Base-by-base conservation (phyloP, 2,888 invertebrate genomes). In the Leuctra nigra region DNA sequence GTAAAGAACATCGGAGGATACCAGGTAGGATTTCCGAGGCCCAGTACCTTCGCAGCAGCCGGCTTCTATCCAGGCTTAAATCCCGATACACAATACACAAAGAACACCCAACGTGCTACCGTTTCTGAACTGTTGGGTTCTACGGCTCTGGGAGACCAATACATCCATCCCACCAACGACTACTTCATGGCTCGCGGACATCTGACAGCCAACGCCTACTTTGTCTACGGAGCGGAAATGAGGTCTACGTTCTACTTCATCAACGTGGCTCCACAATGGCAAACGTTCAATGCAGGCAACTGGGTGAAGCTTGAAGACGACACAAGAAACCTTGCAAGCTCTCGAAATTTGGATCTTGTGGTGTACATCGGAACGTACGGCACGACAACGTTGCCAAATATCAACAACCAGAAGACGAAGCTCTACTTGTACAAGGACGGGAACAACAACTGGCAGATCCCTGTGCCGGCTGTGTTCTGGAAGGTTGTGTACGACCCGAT, bases 231-330 rank as follows among this genome's bases (percentile, higher is more conserved):
- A 0, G 69, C 76, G 7, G 78, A 78, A 38, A 81, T 83, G 63
- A 70, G 74, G 0, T 68, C 80, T 1, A 78, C 80, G 0, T 84
- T 83, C 69, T 81, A 80, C 68, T 83, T 79, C 64, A 70, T 83
- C 53, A 86, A 86, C 65, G 76, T 76, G 1, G 80, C n/a, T n/a
- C n/a, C n/a, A n/a, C n/a, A n/a, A n/a, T n/a, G n/a, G n/a, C n/a
- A n/a, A n/a, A n/a, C n/a, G n/a, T n/a, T n/a, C n/a, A n/a, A n/a
- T n/a, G n/a, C n/a, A n/a, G n/a, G n/a, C n/a, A n/a, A n/a, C n/a
- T 83, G 83, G 82, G 68, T 73, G 38, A 63, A 63, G 1, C 66
- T 78, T n/a, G 82, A 83, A 68, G 63, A 63, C 4, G 69, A 70
- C 57, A 70, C 77, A 4, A 70, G 80, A 54, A 66, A 66, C 11